Evolutionary conservation across 2,113 vertebrate species (phyloP).

Genomic region (Amazona vittata): DNA sequence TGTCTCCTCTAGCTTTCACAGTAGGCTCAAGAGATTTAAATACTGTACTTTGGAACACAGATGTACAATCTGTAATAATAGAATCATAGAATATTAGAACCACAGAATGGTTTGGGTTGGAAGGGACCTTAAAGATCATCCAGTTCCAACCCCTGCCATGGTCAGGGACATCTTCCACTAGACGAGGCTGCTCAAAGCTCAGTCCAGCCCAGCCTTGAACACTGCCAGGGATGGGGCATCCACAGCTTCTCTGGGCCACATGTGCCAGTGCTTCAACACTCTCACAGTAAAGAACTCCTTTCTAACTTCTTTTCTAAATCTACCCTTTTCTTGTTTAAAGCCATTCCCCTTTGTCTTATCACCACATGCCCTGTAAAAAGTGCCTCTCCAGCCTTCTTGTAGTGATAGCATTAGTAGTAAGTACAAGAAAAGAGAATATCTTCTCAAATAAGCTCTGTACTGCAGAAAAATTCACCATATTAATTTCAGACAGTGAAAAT

Average conservation of each 20-base stretch:
- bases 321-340: background rate
- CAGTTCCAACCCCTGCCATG: background rate
- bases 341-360: background rate
- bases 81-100: background rate
- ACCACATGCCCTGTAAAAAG: background rate
- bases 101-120: background rate
- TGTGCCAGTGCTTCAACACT: background rate
- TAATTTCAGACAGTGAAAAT: background rate
- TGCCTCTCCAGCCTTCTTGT: background rate
- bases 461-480: background rate
- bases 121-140: background rate
- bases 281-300: background rate
- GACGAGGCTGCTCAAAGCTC: background rate
- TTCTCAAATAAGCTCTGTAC: background rate
- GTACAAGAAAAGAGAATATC: background rate
- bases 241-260: background rate
- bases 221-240: background rate
- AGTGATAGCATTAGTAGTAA: background rate
- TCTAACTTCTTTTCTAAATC: background rate
- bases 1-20: background rate
- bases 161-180: background rate
- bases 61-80: background rate
- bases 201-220: background rate
- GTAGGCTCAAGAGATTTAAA: slow-evolving; percentile 25
- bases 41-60: background rate